Conservation (phyloP, 2,888 invertebrate species). For the Hoplodrina blanda region DNA sequence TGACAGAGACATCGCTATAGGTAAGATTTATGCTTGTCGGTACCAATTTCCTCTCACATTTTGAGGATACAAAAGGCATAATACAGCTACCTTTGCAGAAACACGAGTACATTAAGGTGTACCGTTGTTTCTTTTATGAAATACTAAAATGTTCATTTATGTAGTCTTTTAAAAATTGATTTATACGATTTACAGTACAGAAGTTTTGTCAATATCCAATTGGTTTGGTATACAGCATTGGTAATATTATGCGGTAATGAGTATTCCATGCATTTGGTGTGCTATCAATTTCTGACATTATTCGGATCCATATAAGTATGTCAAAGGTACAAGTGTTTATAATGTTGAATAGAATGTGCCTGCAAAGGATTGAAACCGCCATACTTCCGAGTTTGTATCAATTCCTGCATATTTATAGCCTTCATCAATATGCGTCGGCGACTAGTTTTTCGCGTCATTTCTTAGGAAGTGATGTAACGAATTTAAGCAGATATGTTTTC, state of each 20-base stretch:
- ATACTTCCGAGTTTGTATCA: constrained; percentile 45
- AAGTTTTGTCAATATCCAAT: constrained; percentile 19
- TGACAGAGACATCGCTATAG: constrained; percentile 55
- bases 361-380: constrained; percentile 22
- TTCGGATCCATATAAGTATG: constrained; percentile 12
- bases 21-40: constrained; percentile 54
- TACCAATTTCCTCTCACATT: constrained; percentile 54
- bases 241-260: constrained; percentile 33
- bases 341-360: constrained; percentile 3
- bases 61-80: constrained; percentile 46
- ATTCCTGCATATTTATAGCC: constrained; percentile 51
- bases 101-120: constrained; percentile 27
- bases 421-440: constrained; percentile 44
- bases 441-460: constrained; percentile 51
- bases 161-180: constrained; percentile 22
- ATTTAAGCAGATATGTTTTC: constrained; percentile 48
- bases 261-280: constrained; percentile 10
- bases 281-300: constrained; percentile 23
- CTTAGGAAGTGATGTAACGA: constrained; percentile 46
- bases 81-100: constrained; percentile 40
- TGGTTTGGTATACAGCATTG: constrained; percentile 12
- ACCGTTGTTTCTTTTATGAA: constrained; percentile 43
- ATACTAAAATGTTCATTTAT: constrained; percentile 4
- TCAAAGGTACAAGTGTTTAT: not conserved
- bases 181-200: constrained; percentile 1